Evolutionary conservation across 2,797 vertebrate genomes (phyloP).

Genomic region (Perodicticus potto): DNA sequence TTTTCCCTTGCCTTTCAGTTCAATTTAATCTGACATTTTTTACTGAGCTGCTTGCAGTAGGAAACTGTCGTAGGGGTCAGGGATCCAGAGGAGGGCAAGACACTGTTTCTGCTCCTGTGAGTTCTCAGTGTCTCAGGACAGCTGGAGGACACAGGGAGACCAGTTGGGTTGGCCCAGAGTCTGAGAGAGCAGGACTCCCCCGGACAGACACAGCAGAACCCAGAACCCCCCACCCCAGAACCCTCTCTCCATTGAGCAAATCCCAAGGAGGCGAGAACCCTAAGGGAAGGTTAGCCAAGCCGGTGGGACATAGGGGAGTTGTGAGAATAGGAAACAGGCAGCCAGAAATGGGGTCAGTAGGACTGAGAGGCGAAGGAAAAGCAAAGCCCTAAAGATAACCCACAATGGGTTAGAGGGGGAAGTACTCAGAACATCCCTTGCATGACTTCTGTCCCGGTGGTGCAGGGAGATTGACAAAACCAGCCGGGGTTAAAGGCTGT

Average conservation of each 20-base stretch:
- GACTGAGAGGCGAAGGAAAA: neutral
- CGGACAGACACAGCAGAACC: neutral
- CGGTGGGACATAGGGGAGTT: neutral
- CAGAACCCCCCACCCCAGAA: too few relatives aligned
- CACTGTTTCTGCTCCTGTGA: neutral
- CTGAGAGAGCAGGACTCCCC: too few relatives aligned
- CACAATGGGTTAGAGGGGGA: neutral
- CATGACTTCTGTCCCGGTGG: neutral
- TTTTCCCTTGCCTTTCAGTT: neutral
- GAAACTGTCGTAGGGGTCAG: neutral
- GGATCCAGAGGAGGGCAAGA: neutral
- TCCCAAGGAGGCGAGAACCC: neutral
- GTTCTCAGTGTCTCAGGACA: neutral
- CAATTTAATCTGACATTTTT: neutral
- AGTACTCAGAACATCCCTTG: neutral
- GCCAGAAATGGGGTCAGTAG: neutral
- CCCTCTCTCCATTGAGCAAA: neutral
- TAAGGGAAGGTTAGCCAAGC: neutral
- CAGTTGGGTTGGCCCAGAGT: neutral
- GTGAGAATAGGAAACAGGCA: neutral
- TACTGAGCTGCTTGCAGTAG: neutral
- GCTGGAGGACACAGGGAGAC: neutral
- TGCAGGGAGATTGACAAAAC: neutral
- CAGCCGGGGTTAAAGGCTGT: neutral
- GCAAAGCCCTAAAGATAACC: conserved; percentile 33